phyloP scores from a whole-genome alignment of 2,888 invertebrate genomes.

The Nephrotoma flavescens region DNA sequence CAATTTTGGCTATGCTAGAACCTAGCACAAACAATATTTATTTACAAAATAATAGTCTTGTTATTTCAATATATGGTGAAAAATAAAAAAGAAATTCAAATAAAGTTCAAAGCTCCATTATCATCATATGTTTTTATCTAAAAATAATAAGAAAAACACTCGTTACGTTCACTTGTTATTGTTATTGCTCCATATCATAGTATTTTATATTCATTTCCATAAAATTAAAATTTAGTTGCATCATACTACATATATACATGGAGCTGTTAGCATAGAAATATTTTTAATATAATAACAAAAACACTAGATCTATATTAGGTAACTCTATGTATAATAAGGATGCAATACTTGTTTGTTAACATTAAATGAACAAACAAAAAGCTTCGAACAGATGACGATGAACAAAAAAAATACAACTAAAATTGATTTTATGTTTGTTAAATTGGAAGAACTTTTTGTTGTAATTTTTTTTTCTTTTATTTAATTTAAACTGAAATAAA shows the following conservation, averaged over 20 bases:
- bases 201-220: neutral
- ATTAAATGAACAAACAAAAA: neutral
- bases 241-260: neutral
- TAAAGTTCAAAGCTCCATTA: neutral
- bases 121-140: neutral
- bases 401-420: neutral
- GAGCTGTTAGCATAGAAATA: too few relatives aligned
- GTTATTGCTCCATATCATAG: neutral
- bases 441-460: neutral
- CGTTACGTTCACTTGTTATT: neutral
- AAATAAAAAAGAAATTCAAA: neutral
- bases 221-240: neutral
- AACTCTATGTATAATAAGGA: neutral
- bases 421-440: neutral
- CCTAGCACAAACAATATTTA: neutral
- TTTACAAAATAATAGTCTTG: neutral
- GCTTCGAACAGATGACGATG: neutral
- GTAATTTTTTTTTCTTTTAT: neutral
- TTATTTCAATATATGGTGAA: neutral
- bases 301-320: neutral
- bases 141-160: neutral
- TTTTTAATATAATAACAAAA: too few relatives aligned
- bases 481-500: neutral
- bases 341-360: neutral
- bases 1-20: neutral